A percentile compares a stretch with the other conserved stretches of the same genome.
Conservation (phyloP, 2,113 vertebrate species). For the Pica pica region DNA sequence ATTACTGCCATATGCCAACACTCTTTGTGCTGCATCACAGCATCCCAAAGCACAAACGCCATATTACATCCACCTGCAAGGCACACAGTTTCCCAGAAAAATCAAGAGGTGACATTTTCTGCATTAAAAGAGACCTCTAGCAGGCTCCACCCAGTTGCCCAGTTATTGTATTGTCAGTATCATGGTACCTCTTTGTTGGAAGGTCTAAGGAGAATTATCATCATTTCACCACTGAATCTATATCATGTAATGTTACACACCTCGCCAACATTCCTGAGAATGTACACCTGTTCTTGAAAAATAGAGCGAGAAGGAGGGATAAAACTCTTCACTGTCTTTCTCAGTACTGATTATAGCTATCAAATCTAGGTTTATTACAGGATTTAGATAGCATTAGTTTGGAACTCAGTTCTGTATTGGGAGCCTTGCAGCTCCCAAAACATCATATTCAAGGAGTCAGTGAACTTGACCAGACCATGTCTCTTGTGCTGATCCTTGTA, state of each 20-base stretch:
- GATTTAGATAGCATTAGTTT: not conserved
- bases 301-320: accelerated
- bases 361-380: not conserved
- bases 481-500: not conserved
- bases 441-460: not conserved
- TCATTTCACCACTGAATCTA: not conserved
- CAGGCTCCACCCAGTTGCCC: not conserved
- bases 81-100: not conserved
- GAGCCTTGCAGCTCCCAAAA: not conserved
- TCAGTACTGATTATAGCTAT: not conserved
- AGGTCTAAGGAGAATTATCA: not conserved
- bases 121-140: not conserved
- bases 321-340: not conserved
- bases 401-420: not conserved
- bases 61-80: not conserved
- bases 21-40: not conserved
- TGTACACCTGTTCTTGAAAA: not conserved
- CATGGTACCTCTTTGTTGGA: not conserved
- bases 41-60: not conserved
- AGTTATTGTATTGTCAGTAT: not conserved
- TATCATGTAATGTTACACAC: not conserved
- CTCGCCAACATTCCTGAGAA: not conserved
- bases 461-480: not conserved
- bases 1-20: not conserved
- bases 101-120: not conserved